phyloP scores from a whole-genome alignment of 2,888 invertebrate species.

The Mantis religiosa region DNA sequence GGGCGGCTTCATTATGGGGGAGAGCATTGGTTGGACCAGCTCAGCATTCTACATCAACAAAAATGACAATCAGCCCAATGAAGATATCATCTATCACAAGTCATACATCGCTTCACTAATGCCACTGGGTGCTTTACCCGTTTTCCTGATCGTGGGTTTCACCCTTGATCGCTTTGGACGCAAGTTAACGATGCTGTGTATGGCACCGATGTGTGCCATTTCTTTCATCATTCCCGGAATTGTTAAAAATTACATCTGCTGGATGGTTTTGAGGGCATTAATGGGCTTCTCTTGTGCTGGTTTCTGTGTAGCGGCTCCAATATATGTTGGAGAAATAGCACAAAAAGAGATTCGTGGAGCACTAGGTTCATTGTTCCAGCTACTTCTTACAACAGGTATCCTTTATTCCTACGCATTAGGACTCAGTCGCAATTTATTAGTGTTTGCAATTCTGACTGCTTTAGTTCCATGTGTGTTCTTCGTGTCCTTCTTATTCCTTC shows the following conservation, averaged over 20 bases:
- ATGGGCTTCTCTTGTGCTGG: constrained; percentile 74
- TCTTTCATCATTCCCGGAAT: constrained; percentile 64
- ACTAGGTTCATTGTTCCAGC: constrained; percentile 81
- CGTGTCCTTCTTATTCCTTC: constrained; percentile 72
- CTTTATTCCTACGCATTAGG: constrained; percentile 71
- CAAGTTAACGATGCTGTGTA: constrained; percentile 61
- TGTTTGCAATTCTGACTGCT: constrained; percentile 63
- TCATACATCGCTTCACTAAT: constrained; percentile 69
- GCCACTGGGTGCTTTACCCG: constrained; percentile 67
- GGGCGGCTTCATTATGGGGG: constrained; percentile 73
- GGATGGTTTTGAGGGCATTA: constrained; percentile 50
- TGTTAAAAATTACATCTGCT: neutral
- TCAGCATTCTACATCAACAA: constrained; percentile 51
- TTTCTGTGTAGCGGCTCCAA: constrained; percentile 76
- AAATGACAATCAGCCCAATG: constrained; percentile 25
- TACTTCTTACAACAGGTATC: constrained; percentile 80
- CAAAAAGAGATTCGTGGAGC: constrained; percentile 78
- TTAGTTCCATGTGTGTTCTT: constrained; percentile 66
- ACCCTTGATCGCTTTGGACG: constrained; percentile 64
- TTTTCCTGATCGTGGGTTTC: constrained; percentile 64
- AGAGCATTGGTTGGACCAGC: constrained; percentile 73
- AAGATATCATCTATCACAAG: neutral
- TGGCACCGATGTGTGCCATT: constrained; percentile 62
- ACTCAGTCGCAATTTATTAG: constrained; percentile 51
- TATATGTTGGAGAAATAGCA: constrained; percentile 82